These are phyloP conservation scores for Coecobrya sp. DNA, from an alignment of 2,888 invertebrate species.

Conservation along the genomic window DNA sequence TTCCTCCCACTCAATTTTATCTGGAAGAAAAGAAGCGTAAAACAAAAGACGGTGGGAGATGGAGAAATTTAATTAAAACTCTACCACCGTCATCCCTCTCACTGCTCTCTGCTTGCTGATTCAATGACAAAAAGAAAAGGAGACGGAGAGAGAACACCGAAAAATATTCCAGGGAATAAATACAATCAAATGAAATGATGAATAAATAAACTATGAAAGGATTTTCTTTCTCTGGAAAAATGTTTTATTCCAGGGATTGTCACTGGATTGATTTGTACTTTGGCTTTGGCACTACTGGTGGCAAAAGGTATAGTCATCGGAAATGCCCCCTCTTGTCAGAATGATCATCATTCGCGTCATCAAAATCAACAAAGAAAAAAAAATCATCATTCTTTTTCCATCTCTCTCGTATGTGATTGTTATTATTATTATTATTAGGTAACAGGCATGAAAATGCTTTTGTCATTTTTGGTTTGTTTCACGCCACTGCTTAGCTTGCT, in stretches of 20 bases:
- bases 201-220: background rate
- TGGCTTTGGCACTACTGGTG: background rate
- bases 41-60: background rate
- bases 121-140: background rate
- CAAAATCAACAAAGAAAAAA: background rate
- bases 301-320: background rate
- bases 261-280: background rate
- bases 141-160: too few species aligned
- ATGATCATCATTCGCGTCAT: background rate
- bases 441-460: conserved; percentile 52
- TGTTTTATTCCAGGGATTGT: background rate
- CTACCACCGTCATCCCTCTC: background rate
- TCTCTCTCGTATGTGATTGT: background rate
- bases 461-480: conserved; percentile 69
- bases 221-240: background rate
- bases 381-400: background rate
- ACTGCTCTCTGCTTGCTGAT: background rate
- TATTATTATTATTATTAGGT: conserved; percentile 15
- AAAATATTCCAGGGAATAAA: too few species aligned
- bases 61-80: conserved; percentile 21
- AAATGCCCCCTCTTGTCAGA: background rate
- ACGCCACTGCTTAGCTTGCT: conserved; percentile 28
- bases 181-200: background rate
- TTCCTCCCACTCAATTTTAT: too few species aligned
- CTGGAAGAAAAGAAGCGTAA: background rate